phyloP scores from a whole-genome alignment of 1,140 invertebrate species.

The Formica exsecta region DNA sequence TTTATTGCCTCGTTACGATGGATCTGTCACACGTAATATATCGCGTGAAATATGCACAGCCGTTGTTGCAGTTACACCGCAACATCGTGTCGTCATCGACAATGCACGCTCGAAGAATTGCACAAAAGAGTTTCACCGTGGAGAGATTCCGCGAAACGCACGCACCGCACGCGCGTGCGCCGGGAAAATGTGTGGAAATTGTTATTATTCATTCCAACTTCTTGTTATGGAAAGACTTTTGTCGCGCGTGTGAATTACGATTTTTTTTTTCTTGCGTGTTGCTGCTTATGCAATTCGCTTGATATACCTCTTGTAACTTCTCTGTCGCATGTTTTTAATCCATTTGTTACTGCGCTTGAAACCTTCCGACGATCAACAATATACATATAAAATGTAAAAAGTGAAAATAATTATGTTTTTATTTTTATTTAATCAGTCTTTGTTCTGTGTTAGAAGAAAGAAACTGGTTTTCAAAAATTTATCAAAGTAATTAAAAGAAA shows the following conservation, averaged over 20 bases:
- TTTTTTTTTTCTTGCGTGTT: not conserved
- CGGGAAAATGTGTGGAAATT: slow-evolving; percentile 69
- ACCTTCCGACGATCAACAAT: not conserved
- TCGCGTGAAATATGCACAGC: not conserved
- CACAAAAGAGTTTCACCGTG: slow-evolving; percentile 70
- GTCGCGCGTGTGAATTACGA: slow-evolving; percentile 35
- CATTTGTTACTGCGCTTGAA: not conserved
- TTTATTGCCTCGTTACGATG: slow-evolving; percentile 43
- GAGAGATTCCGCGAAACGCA: slow-evolving; percentile 56
- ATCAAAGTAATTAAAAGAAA: not conserved
- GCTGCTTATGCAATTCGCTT: not conserved
- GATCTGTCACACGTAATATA: slow-evolving; percentile 48
- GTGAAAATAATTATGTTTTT: not conserved
- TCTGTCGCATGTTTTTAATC: not conserved
- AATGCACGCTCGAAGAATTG: slow-evolving; percentile 54
- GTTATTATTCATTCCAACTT: slow-evolving; percentile 51
- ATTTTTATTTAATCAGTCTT: not conserved
- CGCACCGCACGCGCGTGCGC: slow-evolving; percentile 4
- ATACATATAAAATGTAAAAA: not conserved
- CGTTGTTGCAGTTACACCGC: slow-evolving; percentile 25
- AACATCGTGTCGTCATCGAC: slow-evolving; percentile 48
- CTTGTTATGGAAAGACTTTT: slow-evolving; percentile 38
- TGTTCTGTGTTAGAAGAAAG: not conserved
- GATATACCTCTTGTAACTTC: not conserved
- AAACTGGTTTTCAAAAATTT: not conserved